These are phyloP conservation scores for Leucoraja erinaceus DNA, from an alignment of 2,113 vertebrate species.

Conservation along the genomic window DNA sequence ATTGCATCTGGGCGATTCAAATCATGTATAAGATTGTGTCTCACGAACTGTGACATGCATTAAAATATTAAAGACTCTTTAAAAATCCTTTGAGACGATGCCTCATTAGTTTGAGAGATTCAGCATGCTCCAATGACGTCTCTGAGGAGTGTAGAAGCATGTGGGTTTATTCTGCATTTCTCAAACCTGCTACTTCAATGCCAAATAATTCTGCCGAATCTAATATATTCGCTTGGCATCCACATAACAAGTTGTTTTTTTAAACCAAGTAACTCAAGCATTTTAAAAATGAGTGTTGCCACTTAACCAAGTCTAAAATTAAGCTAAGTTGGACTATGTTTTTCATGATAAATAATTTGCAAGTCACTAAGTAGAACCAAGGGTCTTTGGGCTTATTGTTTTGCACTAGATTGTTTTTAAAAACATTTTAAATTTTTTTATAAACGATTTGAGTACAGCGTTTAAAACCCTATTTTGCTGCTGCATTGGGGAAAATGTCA, in stretches of 20 bases:
- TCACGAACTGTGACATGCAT: conserved; percentile 41
- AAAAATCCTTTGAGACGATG: conserved; percentile 37
- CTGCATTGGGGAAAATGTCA: no score
- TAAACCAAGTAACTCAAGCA: background rate
- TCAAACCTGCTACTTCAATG: background rate
- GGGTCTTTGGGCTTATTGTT: no score
- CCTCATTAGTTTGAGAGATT: conserved; percentile 42
- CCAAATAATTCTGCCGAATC: background rate
- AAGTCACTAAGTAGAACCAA: background rate
- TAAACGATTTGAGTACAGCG: no score
- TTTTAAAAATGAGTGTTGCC: background rate
- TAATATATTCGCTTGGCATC: background rate
- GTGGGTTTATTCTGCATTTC: background rate
- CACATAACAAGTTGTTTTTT: conserved; percentile 7
- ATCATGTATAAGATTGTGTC: conserved; percentile 25
- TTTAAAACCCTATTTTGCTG: no score
- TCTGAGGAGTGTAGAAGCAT: conserved; percentile 27
- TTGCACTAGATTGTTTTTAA: no score
- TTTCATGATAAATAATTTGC: background rate
- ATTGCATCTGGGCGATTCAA: conserved; percentile 18
- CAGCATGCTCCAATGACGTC: conserved; percentile 37
- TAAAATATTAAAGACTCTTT: conserved; percentile 40
- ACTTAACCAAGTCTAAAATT: no score
- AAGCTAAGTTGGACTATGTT: background rate
- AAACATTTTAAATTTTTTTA: no score